phyloP scores from a whole-genome alignment of 2,797 vertebrate genomes.

The Perodicticus potto region DNA sequence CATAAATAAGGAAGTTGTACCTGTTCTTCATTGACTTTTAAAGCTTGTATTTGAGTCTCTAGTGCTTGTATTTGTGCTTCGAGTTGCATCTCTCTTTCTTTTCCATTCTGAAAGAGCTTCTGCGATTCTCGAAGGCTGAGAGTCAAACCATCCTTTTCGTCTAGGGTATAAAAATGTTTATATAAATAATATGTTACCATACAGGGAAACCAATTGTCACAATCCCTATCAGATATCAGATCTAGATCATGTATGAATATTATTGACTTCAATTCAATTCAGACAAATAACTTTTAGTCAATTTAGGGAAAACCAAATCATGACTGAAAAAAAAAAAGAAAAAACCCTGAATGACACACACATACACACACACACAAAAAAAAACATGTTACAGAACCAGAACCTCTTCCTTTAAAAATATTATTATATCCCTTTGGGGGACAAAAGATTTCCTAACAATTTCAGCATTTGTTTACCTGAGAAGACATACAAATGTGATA shows the following conservation, averaged over 20 bases:
- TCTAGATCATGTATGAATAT: neutral
- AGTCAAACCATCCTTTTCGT: slow-evolving; percentile 95
- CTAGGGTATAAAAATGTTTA: slow-evolving; percentile 85
- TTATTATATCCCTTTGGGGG: neutral
- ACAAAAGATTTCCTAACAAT: slow-evolving; percentile 26
- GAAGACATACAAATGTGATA: neutral
- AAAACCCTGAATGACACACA: neutral
- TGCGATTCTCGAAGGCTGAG: slow-evolving; percentile 94
- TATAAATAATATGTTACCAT: neutral
- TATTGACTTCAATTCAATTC: slow-evolving; percentile 23
- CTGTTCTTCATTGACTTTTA: slow-evolving; percentile 93
- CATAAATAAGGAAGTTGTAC: slow-evolving; percentile 83
- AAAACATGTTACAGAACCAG: slow-evolving; percentile 28
- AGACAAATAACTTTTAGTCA: slow-evolving; percentile 28
- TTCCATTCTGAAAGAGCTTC: slow-evolving; percentile 91
- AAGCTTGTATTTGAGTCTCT: slow-evolving; percentile 92
- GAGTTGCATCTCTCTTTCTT: slow-evolving; percentile 92
- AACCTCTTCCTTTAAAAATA: slow-evolving; percentile 11
- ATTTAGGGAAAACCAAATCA: slow-evolving; percentile 49
- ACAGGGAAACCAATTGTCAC: neutral
- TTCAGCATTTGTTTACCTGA: slow-evolving; percentile 17
- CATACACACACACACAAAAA: neutral
- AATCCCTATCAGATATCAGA: neutral
- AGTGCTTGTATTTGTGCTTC: slow-evolving; percentile 92
- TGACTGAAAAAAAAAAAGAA: neutral